Conservation (phyloP, 1,140 invertebrate genomes). For the Zaprionus tsacasi region DNA sequence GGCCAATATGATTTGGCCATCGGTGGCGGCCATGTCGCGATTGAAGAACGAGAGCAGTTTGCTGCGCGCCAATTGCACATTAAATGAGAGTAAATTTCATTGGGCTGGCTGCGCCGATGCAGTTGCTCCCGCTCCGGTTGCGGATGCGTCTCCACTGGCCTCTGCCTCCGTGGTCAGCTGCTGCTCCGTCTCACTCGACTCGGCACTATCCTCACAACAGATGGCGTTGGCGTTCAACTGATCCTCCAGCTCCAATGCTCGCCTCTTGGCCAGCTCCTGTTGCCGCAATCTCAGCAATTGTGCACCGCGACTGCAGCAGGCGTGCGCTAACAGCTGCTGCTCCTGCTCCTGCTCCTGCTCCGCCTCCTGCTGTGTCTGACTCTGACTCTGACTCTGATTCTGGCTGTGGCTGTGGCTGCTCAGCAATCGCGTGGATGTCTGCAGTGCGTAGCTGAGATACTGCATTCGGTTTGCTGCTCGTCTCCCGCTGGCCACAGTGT, state of each 20-base stretch:
- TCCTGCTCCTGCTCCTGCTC: constrained; percentile 1
- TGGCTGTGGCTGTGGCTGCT: constrained; percentile 70
- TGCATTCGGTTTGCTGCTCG: constrained; percentile 82
- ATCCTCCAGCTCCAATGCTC: constrained; percentile 63
- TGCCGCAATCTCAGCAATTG: constrained; percentile 68
- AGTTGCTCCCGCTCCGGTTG: neutral
- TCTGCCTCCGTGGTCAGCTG: neutral
- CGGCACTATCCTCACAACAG: constrained; percentile 20
- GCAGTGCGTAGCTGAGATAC: constrained; percentile 83
- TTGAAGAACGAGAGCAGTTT: constrained; percentile 84
- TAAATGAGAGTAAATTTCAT: constrained; percentile 84
- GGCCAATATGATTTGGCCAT: constrained; percentile 93
- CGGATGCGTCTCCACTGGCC: no score
- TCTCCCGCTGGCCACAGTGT: constrained; percentile 75
- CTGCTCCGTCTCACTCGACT: constrained; percentile 22
- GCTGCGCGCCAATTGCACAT: constrained; percentile 83
- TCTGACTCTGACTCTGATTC: no score
- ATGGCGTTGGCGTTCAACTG: constrained; percentile 63
- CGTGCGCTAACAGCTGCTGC: constrained; percentile 55
- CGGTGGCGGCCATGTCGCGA: constrained; percentile 91
- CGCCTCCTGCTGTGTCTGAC: constrained; percentile 23
- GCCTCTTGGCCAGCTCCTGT: constrained; percentile 62
- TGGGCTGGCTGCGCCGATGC: constrained; percentile 64
- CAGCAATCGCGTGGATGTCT: constrained; percentile 83
- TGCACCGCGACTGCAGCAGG: constrained; percentile 72